Evolutionary conservation across 92 coral and sea anemone species (phyloP), one percentile per base, ranked within the genome.

Genomic region (Zoanthus solanderi): DNA sequence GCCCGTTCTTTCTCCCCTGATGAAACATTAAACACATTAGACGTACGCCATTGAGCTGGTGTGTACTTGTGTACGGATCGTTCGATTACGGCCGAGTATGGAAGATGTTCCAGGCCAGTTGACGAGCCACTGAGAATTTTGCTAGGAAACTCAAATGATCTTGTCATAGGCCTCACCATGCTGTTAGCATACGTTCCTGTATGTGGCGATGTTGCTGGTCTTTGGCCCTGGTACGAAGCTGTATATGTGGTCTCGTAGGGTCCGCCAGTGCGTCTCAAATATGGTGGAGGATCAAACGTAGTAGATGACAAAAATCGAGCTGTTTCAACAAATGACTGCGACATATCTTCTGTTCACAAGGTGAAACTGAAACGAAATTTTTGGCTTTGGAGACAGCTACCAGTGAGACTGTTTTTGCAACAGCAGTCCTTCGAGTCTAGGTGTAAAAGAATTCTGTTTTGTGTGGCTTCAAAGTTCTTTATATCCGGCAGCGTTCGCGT

Each of bases 1-100:
- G 99, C 98, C 66, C 99, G 87, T 34, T 96, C 99, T 83, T 91
- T 95, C 90, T 96, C 99, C 9, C 99, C 99, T 4, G 96, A 93
- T 16, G 95, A 87, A 66, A 96, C 99, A 83, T 96, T 96, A 54
- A 93, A 79, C 61, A 95, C 89, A 87, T 96, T 96, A 9, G 99
- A 96, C 7, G 98, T 90, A 16, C 98, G 92, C 99, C 99, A 96
- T 83, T 96, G 99, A 58, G 94, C 92, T 6, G 99, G 99, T 6
- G 90, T 71, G 78, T 79, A 96, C 87, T 95, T 95, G 91, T 93
- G 95, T 66, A 93, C 90, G 61, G 96, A 91, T 44, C 98, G 86
- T 44, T 91, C 94, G 14, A 84, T 89, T 46, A 95, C 91, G 11
- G 99, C 96, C n/a, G 96, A 92, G 90, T 95, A 93, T 10, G 98